A percentile compares a stretch with the other conserved stretches of the same genome.
phyloP scores from a whole-genome alignment of 2,888 invertebrate genomes.

The Drosophila mimetica region DNA sequence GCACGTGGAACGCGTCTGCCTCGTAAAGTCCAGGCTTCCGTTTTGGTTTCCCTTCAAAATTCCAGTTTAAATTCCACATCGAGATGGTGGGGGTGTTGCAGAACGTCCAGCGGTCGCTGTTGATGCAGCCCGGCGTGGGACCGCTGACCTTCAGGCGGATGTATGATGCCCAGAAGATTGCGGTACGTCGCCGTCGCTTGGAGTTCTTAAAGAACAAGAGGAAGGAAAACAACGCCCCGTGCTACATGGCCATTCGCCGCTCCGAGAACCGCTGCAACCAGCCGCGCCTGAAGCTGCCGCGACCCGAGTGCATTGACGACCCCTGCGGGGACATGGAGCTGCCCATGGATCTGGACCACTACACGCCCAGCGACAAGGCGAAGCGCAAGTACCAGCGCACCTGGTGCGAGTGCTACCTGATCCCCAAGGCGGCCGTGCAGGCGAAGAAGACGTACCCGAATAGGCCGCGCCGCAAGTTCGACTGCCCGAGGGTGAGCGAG shows the following conservation, averaged over 20 bases:
- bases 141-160: background rate
- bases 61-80: background rate
- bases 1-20: slow-evolving; percentile 1
- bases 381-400: slow-evolving; percentile 45
- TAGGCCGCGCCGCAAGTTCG: background rate
- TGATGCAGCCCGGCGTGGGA: background rate
- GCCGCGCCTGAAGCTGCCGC: background rate
- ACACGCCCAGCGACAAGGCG: slow-evolving; percentile 45
- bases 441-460: slow-evolving; percentile 31
- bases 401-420: slow-evolving; percentile 40
- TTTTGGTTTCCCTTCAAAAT: slow-evolving; percentile 15
- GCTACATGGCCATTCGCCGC: slow-evolving; percentile 24
- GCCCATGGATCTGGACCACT: slow-evolving; percentile 31
- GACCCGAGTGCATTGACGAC: slow-evolving; percentile 9
- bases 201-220: background rate
- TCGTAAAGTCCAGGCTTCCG: background rate
- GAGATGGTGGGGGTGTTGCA: slow-evolving; percentile 11
- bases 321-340: slow-evolving; percentile 7
- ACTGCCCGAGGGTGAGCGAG: background rate
- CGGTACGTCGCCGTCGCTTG: background rate
- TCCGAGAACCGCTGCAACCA: slow-evolving; percentile 19
- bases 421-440: background rate
- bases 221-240: background rate
- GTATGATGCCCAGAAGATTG: slow-evolving; percentile 3
- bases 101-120: background rate